Percentiles rank a stretch among this genome's conserved stretches.
Conservation (phyloP, 2,888 invertebrate species). For the Anthophora plumipes region DNA sequence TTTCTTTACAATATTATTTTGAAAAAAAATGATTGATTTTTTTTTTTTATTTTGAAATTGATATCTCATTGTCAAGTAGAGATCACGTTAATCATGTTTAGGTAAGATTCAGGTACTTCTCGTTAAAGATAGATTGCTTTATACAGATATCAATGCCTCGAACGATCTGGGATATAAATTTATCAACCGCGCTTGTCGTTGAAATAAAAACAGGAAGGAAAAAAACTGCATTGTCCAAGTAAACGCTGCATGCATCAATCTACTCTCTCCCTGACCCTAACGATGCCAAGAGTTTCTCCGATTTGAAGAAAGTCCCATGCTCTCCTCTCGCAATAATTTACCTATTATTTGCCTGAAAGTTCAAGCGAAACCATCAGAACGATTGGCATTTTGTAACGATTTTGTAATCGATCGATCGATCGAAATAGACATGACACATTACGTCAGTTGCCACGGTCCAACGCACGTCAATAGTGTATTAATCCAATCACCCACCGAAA, state of each 20-base stretch:
- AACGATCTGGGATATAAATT: not conserved
- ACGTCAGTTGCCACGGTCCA: conserved; percentile 24
- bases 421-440: conserved; percentile 42
- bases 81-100: too few species aligned
- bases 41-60: too few species aligned
- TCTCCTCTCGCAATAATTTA: conserved; percentile 16
- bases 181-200: not conserved
- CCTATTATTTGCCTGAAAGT: conserved; percentile 35
- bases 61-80: too few species aligned
- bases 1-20: too few species aligned
- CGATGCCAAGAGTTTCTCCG: conserved; percentile 40
- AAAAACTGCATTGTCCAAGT: not conserved
- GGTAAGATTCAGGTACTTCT: too few species aligned
- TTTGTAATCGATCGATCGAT: conserved; percentile 51
- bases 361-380: conserved; percentile 29
- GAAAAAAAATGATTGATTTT: too few species aligned
- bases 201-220: not conserved
- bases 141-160: too few species aligned
- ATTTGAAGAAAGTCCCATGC: conserved; percentile 54
- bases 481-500: conserved; percentile 34
- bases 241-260: conserved; percentile 22
- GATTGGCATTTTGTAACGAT: conserved; percentile 52
- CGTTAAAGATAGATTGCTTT: too few species aligned
- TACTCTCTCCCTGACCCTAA: conserved; percentile 27
- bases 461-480: conserved; percentile 45